Conservation (phyloP, 1,140 invertebrate species). For the Fopius arisanus region DNA sequence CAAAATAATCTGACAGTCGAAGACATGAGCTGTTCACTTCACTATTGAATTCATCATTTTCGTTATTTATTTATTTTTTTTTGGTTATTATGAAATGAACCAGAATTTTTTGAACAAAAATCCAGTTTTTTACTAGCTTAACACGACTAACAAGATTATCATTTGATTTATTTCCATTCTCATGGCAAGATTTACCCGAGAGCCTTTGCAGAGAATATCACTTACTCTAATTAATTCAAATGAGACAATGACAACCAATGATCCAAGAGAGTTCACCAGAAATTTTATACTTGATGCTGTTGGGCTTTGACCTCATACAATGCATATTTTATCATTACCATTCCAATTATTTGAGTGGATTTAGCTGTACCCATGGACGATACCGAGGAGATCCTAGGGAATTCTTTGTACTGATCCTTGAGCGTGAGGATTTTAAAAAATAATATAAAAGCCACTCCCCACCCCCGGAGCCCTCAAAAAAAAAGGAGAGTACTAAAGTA, state of each 20-base stretch:
- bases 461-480: too few species aligned
- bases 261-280: conserved; percentile 1
- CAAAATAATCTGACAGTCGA: too few species aligned
- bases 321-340: conserved; percentile 3
- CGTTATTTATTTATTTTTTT: conserved; percentile 9
- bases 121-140: conserved; percentile 31
- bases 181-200: conserved; percentile 11
- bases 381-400: neutral
- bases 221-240: conserved; percentile 61
- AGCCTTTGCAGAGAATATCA: conserved; percentile 45
- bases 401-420: neutral
- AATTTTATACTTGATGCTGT: neutral
- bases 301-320: neutral
- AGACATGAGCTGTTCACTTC: neutral
- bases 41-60: neutral
- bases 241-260: neutral
- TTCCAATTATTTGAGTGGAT: neutral
- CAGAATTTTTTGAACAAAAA: conserved; percentile 19
- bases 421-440: too few species aligned
- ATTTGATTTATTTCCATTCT: conserved; percentile 24
- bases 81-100: neutral
- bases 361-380: neutral
- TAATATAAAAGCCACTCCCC: too few species aligned
- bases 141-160: conserved; percentile 46
- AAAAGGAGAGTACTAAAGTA: too few species aligned